A percentile compares a stretch with the other conserved stretches of the same genome.
phyloP scores from a whole-genome alignment of 2,797 vertebrate genomes.

The Tragopan temminckii region DNA sequence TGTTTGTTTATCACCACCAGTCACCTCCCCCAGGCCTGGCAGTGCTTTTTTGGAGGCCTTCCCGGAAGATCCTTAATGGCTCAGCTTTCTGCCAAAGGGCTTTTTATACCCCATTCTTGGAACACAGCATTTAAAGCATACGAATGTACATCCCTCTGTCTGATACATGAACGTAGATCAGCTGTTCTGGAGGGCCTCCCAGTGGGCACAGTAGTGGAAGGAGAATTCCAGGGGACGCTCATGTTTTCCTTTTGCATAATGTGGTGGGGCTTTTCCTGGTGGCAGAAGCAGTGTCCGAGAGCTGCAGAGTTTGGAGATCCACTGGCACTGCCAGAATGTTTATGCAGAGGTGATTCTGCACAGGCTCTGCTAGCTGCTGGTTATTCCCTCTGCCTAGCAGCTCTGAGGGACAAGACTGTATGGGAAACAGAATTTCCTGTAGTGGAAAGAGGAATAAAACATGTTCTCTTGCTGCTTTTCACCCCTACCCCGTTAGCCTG shows the following conservation, averaged over 20 bases:
- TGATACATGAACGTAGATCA: not conserved
- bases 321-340: not conserved
- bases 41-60: constrained; percentile 17
- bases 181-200: not conserved
- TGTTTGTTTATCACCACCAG: constrained; percentile 29
- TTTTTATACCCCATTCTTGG: constrained; percentile 20
- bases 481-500: not conserved
- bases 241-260: not conserved
- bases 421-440: not conserved
- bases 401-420: not conserved
- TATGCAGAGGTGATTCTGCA: not conserved
- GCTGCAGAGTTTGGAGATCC: not conserved
- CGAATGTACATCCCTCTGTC: not conserved
- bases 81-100: not conserved
- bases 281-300: not conserved
- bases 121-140: not conserved
- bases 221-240: not conserved
- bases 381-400: not conserved
- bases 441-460: not conserved
- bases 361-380: not conserved
- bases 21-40: constrained; percentile 2
- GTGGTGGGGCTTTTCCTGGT: not conserved
- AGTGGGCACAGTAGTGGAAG: not conserved
- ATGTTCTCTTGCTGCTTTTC: not conserved
- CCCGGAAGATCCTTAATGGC: constrained; percentile 15